phyloP scores from a whole-genome alignment of 2,797 vertebrate genomes.

The Macropus fuliginosus region DNA sequence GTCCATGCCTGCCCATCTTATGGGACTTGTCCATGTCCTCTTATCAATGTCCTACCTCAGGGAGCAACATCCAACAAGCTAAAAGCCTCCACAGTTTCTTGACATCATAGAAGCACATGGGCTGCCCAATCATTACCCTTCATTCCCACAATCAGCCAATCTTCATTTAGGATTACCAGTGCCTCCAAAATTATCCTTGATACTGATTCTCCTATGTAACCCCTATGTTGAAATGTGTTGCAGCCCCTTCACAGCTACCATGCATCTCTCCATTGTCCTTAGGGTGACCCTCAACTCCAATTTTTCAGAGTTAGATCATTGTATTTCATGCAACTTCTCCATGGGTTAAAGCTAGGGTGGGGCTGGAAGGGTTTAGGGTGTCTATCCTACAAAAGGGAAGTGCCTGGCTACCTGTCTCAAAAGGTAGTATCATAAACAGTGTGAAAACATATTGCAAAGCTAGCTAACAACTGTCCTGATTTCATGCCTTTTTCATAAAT shows the following conservation, averaged over 20 bases:
- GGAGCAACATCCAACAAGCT: background rate
- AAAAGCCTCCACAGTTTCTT: background rate
- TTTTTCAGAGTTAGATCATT: background rate
- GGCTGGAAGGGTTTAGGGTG: background rate
- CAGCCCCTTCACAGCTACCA: background rate
- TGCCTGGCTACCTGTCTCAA: background rate
- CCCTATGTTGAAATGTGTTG: background rate
- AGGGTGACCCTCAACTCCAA: background rate
- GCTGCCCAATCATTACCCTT: background rate
- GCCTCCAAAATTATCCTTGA: background rate
- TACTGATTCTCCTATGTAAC: background rate
- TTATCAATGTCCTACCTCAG: background rate
- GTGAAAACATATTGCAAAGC: background rate
- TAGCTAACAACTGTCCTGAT: background rate
- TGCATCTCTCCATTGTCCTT: background rate
- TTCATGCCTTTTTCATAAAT: background rate
- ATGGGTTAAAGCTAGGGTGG: background rate
- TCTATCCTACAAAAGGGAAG: background rate
- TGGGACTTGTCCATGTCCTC: background rate
- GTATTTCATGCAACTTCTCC: background rate
- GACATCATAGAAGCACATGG: background rate
- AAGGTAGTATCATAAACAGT: background rate
- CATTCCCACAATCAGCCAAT: background rate
- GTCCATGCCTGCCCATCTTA: background rate
- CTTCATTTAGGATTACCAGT: background rate